Conservation (phyloP, 2,888 invertebrate species). For the Acrobasis consociella region DNA sequence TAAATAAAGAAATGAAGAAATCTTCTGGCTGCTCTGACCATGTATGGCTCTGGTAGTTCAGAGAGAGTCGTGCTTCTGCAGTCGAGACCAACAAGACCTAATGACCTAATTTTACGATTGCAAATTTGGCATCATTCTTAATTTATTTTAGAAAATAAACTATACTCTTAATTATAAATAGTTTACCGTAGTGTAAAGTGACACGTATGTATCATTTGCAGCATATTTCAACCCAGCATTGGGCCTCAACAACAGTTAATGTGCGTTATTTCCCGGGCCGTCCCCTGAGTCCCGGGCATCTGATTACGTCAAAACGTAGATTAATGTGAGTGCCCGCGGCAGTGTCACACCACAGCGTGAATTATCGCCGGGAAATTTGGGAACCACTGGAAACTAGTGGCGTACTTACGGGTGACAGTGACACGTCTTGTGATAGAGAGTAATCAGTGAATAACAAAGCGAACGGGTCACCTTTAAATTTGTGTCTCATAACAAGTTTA, state of each 20-base stretch:
- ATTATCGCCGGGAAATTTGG: neutral
- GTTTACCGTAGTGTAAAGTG: no score
- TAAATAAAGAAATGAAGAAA: no score
- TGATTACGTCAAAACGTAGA: constrained; percentile 16
- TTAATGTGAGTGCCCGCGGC: constrained; percentile 15
- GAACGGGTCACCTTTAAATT: no score
- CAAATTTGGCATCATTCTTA: no score
- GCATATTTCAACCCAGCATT: neutral
- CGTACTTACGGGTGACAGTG: neutral
- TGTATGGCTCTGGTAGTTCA: no score
- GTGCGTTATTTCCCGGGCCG: neutral
- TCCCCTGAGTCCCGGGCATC: neutral
- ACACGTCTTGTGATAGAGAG: neutral
- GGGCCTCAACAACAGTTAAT: neutral
- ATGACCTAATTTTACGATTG: no score
- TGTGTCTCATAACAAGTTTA: no score
- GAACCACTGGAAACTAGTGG: neutral
- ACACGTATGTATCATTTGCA: neutral
- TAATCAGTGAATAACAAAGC: neutral
- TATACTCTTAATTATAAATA: no score
- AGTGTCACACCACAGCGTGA: neutral
- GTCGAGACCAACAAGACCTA: no score
- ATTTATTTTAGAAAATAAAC: no score
- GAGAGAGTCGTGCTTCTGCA: no score
- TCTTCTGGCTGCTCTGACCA: no score